These are phyloP conservation scores for Leptodon cayanensis DNA, from an alignment of 2,797 vertebrate species.

Conservation along the genomic window DNA sequence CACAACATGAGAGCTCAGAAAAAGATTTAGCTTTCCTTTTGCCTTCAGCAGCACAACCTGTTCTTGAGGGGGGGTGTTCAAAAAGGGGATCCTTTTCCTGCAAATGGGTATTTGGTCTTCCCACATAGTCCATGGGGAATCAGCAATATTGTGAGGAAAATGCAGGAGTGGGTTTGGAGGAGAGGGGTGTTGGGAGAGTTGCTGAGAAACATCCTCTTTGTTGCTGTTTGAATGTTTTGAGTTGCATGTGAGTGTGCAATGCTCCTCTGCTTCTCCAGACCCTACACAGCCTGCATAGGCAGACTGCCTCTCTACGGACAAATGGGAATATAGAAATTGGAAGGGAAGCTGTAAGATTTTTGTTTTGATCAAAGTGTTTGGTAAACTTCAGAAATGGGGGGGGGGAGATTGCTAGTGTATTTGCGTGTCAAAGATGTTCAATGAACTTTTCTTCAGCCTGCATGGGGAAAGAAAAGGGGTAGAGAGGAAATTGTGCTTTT, in stretches of 20 bases:
- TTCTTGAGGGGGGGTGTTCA: no score
- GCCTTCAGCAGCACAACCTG: background rate
- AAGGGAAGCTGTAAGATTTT: background rate
- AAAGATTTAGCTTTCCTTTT: background rate
- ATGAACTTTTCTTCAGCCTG: background rate
- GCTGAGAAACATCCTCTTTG: background rate
- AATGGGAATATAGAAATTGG: rapidly evolving
- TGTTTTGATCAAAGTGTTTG: background rate
- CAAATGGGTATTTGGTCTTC: background rate
- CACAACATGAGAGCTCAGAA: background rate
- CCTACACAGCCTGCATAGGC: rapidly evolving
- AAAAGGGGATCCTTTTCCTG: background rate
- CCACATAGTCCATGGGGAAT: no score
- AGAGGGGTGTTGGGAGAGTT: background rate
- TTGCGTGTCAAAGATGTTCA: background rate
- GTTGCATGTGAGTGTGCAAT: rapidly evolving
- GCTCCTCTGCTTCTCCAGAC: background rate
- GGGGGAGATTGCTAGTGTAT: no score
- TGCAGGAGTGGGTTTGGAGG: background rate
- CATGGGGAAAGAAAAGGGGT: background rate
- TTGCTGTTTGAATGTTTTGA: no score
- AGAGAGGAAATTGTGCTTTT: background rate
- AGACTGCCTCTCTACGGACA: background rate
- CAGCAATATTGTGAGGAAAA: background rate
- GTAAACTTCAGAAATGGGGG: background rate